Evolutionary conservation across 2,113 vertebrate species (phyloP).

Genomic region (Microtus pennsylvanicus): DNA sequence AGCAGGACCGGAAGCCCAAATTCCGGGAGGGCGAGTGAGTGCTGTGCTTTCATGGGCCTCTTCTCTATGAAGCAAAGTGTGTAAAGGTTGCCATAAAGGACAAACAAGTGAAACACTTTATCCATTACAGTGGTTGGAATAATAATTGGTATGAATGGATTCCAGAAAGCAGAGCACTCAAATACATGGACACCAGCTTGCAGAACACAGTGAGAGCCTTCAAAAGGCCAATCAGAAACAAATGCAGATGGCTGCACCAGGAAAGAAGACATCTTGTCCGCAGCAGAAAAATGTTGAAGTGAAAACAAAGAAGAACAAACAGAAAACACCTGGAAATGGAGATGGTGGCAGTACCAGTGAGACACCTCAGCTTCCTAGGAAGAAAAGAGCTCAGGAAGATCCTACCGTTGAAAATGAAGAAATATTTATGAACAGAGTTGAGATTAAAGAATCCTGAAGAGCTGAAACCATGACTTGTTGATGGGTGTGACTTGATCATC

Average conservation of each 20-base stretch:
- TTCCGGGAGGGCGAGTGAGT: background rate
- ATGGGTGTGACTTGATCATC: constrained; percentile 99
- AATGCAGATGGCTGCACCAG: constrained; percentile 98
- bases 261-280: constrained; percentile 97
- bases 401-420: constrained; percentile 98
- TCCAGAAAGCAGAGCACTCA: constrained; percentile 99
- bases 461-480: constrained; percentile 98
- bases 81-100: background rate
- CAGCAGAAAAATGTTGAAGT: constrained; percentile 98
- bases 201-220: constrained; percentile 98
- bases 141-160: constrained; percentile 97
- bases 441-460: constrained; percentile 99
- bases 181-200: constrained; percentile 95
- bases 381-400: constrained; percentile 98
- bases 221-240: constrained; percentile 94
- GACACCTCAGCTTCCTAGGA: constrained; percentile 95
- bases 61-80: background rate
- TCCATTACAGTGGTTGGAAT: background rate
- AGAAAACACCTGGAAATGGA: constrained; percentile 96
- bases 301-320: constrained; percentile 99
- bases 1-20: background rate
- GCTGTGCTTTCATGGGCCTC: background rate
- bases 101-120: background rate
- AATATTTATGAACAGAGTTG: constrained; percentile 98
- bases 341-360: constrained; percentile 97